A percentile compares a stretch with the other conserved stretches of the same genome.
Conservation (phyloP, 2,888 invertebrate genomes). For the Choristoneura rosaceana region DNA sequence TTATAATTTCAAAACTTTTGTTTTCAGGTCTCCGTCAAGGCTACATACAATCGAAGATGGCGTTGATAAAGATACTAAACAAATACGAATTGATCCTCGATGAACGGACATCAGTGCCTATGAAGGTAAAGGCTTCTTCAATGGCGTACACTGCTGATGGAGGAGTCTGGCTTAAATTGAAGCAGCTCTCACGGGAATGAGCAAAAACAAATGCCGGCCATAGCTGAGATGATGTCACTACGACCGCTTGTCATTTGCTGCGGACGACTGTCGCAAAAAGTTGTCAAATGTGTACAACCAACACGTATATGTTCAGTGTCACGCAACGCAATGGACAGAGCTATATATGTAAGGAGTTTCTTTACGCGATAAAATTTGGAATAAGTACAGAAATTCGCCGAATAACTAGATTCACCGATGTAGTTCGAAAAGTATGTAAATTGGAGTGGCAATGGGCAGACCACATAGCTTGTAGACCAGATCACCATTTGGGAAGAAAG, state of each 20-base stretch:
- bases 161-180: slow-evolving; percentile 73
- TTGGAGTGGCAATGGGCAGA: too few relatives aligned
- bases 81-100: slow-evolving; percentile 70
- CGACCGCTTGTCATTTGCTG: background rate
- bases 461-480: too few relatives aligned
- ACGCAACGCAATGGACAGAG: too few relatives aligned
- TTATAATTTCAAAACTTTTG: slow-evolving; percentile 43
- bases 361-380: too few relatives aligned
- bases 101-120: slow-evolving; percentile 67
- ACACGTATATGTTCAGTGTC: too few relatives aligned
- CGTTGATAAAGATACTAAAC: slow-evolving; percentile 69
- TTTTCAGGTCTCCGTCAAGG: slow-evolving; percentile 76
- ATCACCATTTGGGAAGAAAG: too few relatives aligned
- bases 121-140: slow-evolving; percentile 66
- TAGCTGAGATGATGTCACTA: background rate
- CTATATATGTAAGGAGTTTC: too few relatives aligned
- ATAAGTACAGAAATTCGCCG: too few relatives aligned
- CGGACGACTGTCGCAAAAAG: background rate
- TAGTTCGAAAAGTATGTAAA: too few relatives aligned
- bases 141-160: slow-evolving; percentile 71
- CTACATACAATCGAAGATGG: slow-evolving; percentile 78
- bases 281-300: too few relatives aligned
- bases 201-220: background rate
- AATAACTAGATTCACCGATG: too few relatives aligned
- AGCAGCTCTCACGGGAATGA: slow-evolving; percentile 49